Evolutionary conservation across 1,140 invertebrate species (phyloP), one percentile per base, ranked within the genome.

Genomic region (Ceratina japonica): DNA sequence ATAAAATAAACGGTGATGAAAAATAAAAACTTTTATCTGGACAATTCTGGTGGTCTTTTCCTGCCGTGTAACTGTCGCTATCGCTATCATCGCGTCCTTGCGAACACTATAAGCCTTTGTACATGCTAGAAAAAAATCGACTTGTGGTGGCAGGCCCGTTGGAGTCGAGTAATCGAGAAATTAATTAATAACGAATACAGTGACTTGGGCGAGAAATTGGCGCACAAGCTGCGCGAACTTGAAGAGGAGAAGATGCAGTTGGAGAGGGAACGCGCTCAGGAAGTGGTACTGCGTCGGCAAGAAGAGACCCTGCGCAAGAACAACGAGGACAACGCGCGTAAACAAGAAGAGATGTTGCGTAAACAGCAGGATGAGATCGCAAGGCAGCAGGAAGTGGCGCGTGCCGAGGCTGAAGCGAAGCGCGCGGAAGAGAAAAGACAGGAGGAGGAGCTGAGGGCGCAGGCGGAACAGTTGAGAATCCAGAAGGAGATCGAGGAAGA

Each of bases 231-330:
- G 37, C 89, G 92, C 22, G 92, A 93, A 75, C 89, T 94, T 16
- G 93, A 94, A 80, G 92, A 93, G 83, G 94, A 94, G 75, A 93
- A 93, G 76, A 91, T 92, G 87, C 90, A 92, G 27, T 78, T 93
- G 73, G 93, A 94, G 77, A 91, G 93, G 71, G 92, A 93, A 71
- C 88, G 91, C 49, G 89, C 89, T 1, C 88, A 92, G 70, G 91
- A 93, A 73, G 86, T 87, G 13, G 87, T 81, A n/a, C 77, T 88
- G 24, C 87, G 84, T 12, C 81, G 88, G 16, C 88, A 91, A 27
- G 89, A 91, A 37, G 91, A 93, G 74, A 90, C 87, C 0, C 54
- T 91, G 61, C 84, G 91, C 3, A 92, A 91, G 72, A 91, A 44
- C 37, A 44, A 91, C 70, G 92, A 92, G 75, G 91, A 92, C 61